These are phyloP conservation scores for Onychomys leucogaster DNA, from an alignment of 2,797 vertebrate species.

Conservation along the genomic window DNA sequence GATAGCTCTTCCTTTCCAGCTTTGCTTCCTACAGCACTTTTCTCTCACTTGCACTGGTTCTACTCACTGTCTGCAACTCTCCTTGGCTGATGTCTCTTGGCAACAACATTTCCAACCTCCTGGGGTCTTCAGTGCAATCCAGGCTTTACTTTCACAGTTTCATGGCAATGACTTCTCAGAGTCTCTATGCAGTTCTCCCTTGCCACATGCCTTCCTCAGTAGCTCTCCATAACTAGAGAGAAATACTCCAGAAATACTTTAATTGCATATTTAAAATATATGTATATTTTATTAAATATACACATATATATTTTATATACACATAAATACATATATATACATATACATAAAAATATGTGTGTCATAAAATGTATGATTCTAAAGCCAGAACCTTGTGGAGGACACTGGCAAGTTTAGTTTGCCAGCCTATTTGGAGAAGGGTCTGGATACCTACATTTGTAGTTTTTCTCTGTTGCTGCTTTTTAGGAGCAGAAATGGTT, in stretches of 20 bases:
- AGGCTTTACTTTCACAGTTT: background rate
- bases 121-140: background rate
- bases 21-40: background rate
- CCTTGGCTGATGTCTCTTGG: background rate
- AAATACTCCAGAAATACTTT: background rate
- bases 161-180: background rate
- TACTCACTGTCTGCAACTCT: background rate
- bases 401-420: background rate
- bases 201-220: background rate
- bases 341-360: too few species aligned
- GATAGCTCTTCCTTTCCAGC: background rate
- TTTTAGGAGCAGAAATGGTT: background rate
- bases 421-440: background rate
- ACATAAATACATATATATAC: too few species aligned
- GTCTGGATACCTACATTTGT: background rate
- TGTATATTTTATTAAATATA: too few species aligned
- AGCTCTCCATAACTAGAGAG: background rate
- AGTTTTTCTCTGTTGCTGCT: background rate
- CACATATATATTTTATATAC: too few species aligned
- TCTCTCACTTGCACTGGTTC: background rate
- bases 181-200: background rate
- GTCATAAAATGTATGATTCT: too few species aligned
- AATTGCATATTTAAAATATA: too few species aligned
- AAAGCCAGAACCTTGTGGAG: background rate
- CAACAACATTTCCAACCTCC: background rate